These are phyloP conservation scores for Osmerus eperlanus DNA, from an alignment of 2,113 vertebrate genomes.

Conservation along the genomic window DNA sequence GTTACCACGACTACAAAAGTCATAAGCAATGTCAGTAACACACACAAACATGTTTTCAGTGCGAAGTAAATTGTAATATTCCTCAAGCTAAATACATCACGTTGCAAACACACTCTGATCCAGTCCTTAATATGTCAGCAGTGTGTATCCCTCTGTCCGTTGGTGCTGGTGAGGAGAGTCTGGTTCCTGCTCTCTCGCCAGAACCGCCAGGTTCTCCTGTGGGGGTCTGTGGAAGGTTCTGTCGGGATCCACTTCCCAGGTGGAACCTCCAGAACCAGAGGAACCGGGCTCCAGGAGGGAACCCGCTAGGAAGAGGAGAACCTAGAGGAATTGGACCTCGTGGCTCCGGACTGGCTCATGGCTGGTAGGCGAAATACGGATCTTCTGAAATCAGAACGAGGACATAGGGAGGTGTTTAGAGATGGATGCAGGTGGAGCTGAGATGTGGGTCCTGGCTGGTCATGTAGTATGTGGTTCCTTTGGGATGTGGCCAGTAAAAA, in stretches of 20 bases:
- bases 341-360: conserved; percentile 38
- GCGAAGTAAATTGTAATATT: conserved; percentile 47
- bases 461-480: neutral
- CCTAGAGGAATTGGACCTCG: neutral
- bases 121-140: too few relatives aligned
- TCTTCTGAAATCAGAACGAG: conserved; percentile 52
- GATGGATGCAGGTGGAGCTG: neutral
- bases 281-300: conserved; percentile 8
- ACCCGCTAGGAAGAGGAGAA: neutral
- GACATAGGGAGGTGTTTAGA: conserved; percentile 7
- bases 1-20: conserved; percentile 61
- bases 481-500: too few relatives aligned
- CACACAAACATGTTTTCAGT: conserved; percentile 60
- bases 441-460: neutral
- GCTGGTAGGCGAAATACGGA: conserved; percentile 67
- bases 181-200: conserved; percentile 5
- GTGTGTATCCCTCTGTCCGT: too few relatives aligned
- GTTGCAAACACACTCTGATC: neutral
- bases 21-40: conserved; percentile 34
- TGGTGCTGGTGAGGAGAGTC: neutral
- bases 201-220: too few relatives aligned
- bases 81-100: conserved; percentile 18
- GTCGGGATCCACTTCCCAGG: neutral
- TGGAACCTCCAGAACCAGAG: conserved; percentile 7
- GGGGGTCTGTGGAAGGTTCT: neutral